A percentile compares a stretch with the other conserved stretches of the same genome.
These are phyloP conservation scores for Caenorhabditis inopinata DNA, from an alignment of 1,140 invertebrate genomes.

Conservation along the genomic window DNA sequence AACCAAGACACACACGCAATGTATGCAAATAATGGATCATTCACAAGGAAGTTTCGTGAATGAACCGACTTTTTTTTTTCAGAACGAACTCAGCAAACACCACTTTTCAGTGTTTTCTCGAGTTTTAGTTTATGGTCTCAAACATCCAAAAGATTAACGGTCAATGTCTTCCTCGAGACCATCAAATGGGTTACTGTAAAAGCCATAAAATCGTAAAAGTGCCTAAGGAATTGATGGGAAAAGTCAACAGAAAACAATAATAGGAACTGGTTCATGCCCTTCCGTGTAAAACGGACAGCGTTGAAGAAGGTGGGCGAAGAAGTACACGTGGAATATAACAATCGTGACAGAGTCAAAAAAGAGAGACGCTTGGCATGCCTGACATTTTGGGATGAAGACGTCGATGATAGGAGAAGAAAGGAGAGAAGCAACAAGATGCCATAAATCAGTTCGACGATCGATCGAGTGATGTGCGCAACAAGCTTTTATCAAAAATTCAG, in stretches of 20 bases:
- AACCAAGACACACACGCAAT: no score
- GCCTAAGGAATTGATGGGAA: neutral
- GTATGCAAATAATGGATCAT: no score
- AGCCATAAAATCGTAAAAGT: neutral
- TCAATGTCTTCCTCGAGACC: constrained; percentile 6
- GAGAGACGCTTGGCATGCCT: neutral
- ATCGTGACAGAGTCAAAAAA: neutral
- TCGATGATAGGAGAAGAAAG: neutral
- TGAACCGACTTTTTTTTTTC: no score
- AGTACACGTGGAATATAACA: constrained; percentile 6
- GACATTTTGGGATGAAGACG: neutral
- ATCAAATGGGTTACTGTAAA: constrained; percentile 19
- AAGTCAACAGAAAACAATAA: constrained; percentile 32
- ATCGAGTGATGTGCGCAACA: neutral
- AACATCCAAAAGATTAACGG: neutral
- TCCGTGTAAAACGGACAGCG: neutral
- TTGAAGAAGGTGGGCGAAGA: neutral
- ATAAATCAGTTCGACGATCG: constrained; percentile 16
- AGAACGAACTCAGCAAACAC: neutral
- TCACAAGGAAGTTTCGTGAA: no score
- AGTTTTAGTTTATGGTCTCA: constrained; percentile 15
- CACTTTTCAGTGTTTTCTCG: neutral
- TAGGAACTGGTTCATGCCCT: neutral
- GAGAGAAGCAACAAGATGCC: neutral
- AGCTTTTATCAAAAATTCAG: neutral